Evolutionary conservation across 1,140 invertebrate genomes (phyloP).

Genomic region (Mylabris phalerata): DNA sequence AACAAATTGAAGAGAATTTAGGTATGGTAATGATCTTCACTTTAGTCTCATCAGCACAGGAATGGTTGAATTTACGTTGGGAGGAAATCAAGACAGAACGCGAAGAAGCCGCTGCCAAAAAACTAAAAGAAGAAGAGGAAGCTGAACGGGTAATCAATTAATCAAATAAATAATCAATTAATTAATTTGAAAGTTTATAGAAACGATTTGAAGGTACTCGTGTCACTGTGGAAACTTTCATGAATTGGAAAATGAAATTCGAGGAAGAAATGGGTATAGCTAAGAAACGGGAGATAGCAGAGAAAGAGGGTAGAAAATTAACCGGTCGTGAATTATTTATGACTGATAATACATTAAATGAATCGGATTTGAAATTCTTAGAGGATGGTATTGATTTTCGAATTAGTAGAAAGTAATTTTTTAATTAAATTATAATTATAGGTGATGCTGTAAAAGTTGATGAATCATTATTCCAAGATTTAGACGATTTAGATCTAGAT

Average conservation of each 20-base stretch:
- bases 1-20: constrained; percentile 71
- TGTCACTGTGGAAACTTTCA: constrained; percentile 93
- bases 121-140: constrained; percentile 72
- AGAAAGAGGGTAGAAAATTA: constrained; percentile 66
- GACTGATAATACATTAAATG: constrained; percentile 82
- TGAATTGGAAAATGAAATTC: constrained; percentile 91
- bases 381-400: constrained; percentile 63
- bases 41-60: constrained; percentile 83
- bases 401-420: constrained; percentile 21
- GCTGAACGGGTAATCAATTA: constrained; percentile 63
- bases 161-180: background rate
- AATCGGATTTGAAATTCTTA: constrained; percentile 92
- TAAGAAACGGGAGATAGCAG: constrained; percentile 62
- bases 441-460: constrained; percentile 83
- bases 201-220: constrained; percentile 93
- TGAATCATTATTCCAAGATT: constrained; percentile 88
- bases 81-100: constrained; percentile 67
- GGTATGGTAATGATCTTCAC: constrained; percentile 98
- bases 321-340: constrained; percentile 89
- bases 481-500: constrained; percentile 81
- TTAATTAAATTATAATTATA: constrained; percentile 46
- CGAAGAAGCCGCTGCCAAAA: constrained; percentile 62
- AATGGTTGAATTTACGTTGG: constrained; percentile 82
- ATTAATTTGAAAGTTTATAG: constrained; percentile 43
- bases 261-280: constrained; percentile 79